A percentile compares a stretch with the other conserved stretches of the same genome.
phyloP scores from a whole-genome alignment of 1,140 invertebrate genomes.

The Catajapyx aquilonaris region DNA sequence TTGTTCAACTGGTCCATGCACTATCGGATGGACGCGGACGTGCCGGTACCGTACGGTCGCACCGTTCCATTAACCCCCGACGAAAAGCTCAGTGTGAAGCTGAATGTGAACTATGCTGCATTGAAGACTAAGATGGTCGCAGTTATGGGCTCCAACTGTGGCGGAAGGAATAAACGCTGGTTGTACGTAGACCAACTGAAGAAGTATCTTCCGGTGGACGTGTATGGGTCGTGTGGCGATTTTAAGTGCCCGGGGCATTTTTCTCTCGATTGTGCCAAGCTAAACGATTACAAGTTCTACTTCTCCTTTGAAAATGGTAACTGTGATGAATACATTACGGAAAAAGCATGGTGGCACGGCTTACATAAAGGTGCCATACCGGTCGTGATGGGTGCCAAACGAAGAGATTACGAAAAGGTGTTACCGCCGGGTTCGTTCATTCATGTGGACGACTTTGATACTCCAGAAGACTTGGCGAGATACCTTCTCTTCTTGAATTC shows the following conservation, averaged over 20 bases:
- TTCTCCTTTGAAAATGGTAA: slow-evolving; percentile 26
- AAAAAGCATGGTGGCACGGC: slow-evolving; percentile 23
- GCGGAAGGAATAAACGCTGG: slow-evolving; percentile 14
- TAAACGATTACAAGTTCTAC: slow-evolving; percentile 24
- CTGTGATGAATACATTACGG: slow-evolving; percentile 19
- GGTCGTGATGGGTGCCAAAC: slow-evolving; percentile 24
- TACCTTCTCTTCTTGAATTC: slow-evolving; percentile 16
- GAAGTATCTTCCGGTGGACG: slow-evolving; percentile 23
- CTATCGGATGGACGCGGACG: slow-evolving; percentile 41
- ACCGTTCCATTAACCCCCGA: slow-evolving; percentile 18
- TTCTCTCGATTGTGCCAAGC: slow-evolving; percentile 10
- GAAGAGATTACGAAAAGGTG: slow-evolving; percentile 18
- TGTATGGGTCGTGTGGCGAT: slow-evolving; percentile 22
- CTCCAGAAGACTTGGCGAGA: slow-evolving; percentile 15
- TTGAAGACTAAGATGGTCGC: slow-evolving; percentile 12
- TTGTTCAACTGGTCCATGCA: slow-evolving; percentile 59
- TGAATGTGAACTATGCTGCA: background rate
- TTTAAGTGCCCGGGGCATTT: slow-evolving; percentile 13
- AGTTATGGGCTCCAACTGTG: slow-evolving; percentile 18
- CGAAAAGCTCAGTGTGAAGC: background rate
- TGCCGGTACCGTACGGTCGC: slow-evolving; percentile 43
- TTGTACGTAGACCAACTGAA: slow-evolving; percentile 18
- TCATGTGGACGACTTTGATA: slow-evolving; percentile 15
- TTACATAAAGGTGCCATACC: slow-evolving; percentile 21
- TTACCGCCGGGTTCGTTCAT: slow-evolving; percentile 20